Base-by-base conservation (phyloP, 2,888 invertebrate genomes). In the Argynnis bischoffii region DNA sequence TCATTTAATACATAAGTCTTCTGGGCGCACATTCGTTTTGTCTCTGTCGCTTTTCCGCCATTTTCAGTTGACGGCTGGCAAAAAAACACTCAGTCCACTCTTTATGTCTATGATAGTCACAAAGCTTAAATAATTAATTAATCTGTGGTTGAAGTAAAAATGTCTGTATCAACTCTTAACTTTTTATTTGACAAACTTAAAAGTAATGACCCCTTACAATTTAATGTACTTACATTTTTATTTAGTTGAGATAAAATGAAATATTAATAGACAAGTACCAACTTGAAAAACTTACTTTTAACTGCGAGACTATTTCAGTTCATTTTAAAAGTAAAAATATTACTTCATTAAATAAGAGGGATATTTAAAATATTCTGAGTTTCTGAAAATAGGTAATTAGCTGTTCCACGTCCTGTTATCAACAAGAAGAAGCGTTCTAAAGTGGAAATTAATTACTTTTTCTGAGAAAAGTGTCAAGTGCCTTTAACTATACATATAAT, bases 361-460 rank as follows among this genome's bases (percentile, higher is more conserved):
- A 48, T 59, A 59, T 21, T 59, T 59, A n/a, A 59, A 59, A 47
- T 13, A 59, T 26, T 48, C 57, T 2, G 41, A 46, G 57, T 59
- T 59, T 11, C 57, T 59, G 57, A 59, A 59, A 59, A 48, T 48
- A 48, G 47, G 57, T 48, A 59, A 59, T 59, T 59, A 59, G 26
- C 26, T 1, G 26, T 41, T 41, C 57, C 47, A 47, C 47, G 47
- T 59, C 47, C 57, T 47, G 48, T 26, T 47, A 26, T n/a, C n/a
- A 59, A 26, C 57, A 47, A 59, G 57, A 46, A 59, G 47, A n/a
- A 47, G 57, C 47, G n/a, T 46, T 56, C 21, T 14, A 48, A n/a
- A 47, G 57, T 47, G 2, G 35, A 16, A 35, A 51, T 61, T 61
- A 61, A 61, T 51, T 31, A 61, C 51, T 51, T 61, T 50, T 61